phyloP scores from a whole-genome alignment of 1,140 invertebrate species.

The Platyura marginata region DNA sequence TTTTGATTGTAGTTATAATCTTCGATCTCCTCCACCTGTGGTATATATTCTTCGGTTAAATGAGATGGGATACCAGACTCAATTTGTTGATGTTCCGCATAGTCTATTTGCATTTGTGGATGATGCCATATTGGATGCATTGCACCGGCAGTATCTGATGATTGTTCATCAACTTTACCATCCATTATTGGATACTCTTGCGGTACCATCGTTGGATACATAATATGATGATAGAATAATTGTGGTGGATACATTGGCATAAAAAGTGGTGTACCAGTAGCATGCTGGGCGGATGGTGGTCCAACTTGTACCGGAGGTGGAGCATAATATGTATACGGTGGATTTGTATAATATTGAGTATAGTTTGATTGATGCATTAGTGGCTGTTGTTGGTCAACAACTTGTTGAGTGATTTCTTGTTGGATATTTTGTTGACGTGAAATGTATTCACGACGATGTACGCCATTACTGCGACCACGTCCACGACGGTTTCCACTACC shows the following conservation, averaged over 20 bases:
- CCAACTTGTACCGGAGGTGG: background rate
- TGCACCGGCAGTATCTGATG: background rate
- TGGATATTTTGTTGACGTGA: background rate
- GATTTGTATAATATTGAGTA: background rate
- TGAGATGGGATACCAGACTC: background rate
- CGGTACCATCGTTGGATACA: background rate
- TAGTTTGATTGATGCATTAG: conserved; percentile 4
- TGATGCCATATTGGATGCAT: background rate
- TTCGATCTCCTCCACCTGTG: background rate
- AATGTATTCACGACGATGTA: conserved; percentile 1
- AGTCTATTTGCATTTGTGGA: background rate
- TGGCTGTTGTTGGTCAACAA: conserved; percentile 10
- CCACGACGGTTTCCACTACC: background rate
- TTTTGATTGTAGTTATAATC: background rate
- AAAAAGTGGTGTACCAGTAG: conserved; percentile 6
- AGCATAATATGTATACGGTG: background rate
- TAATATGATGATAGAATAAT: background rate
- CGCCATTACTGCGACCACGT: background rate
- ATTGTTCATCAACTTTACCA: background rate
- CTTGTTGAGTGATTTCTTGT: conserved; percentile 6
- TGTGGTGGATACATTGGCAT: conserved; percentile 1
- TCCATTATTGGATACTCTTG: background rate
- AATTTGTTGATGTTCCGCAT: background rate
- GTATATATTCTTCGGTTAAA: background rate
- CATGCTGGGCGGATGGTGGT: conserved; percentile 7